A percentile compares a stretch with the other conserved stretches of the same genome.
Conservation (phyloP, 2,888 invertebrate species). For the Agriotes lineatus region DNA sequence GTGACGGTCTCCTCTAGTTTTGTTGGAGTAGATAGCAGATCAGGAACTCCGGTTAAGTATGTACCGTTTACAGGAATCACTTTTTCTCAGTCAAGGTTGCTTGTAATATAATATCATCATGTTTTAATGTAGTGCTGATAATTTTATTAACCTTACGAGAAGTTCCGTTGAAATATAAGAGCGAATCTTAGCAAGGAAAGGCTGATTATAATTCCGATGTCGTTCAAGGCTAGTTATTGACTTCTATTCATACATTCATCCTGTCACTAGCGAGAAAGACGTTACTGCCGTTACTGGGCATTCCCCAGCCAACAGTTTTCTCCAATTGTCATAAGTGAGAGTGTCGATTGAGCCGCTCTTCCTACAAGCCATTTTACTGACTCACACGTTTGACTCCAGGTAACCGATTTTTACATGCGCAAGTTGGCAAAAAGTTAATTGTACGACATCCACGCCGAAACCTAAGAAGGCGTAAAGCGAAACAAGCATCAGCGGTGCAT, state of each 20-base stretch:
- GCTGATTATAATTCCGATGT: slow-evolving; percentile 12
- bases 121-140: too few species aligned
- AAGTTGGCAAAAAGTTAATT: neutral
- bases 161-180: neutral
- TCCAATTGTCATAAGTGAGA: too few species aligned
- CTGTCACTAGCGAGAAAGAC: slow-evolving; percentile 6
- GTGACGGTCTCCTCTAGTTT: too few species aligned
- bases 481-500: slow-evolving; percentile 32
- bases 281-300: too few species aligned
- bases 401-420: neutral
- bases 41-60: too few species aligned
- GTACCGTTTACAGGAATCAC: too few species aligned
- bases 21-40: too few species aligned
- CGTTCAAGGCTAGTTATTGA: slow-evolving; percentile 27
- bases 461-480: slow-evolving; percentile 38
- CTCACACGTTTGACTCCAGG: too few species aligned
- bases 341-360: too few species aligned
- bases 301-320: too few species aligned
- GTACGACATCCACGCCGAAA: slow-evolving; percentile 15
- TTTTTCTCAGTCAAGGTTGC: too few species aligned
- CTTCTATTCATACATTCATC: slow-evolving; percentile 14
- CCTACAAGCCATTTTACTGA: neutral
- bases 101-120: too few species aligned
- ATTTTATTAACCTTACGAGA: neutral
- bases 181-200: neutral